Base-by-base conservation (phyloP, 2,797 vertebrate species). In the Buceros bicornis region DNA sequence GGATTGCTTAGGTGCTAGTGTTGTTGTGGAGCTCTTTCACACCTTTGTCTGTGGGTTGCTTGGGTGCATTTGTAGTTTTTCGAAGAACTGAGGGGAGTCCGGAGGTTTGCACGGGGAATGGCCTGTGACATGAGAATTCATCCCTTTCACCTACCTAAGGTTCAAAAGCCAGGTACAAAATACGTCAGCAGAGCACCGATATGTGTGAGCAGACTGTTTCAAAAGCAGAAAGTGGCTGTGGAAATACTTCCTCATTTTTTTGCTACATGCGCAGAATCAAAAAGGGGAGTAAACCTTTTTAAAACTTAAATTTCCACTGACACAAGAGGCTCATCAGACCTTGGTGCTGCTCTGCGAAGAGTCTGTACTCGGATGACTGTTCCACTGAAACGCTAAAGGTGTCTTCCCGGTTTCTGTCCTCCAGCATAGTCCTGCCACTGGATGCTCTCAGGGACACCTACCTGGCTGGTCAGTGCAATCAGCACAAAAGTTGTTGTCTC, bases 201-300 rank as follows among this genome's bases (percentile, higher is more conserved):
- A 18, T 40, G 42, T 22, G 24, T 10, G 35, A 0, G 1, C 37
- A 71, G 61, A 5, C 1, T 1, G 16, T 21, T 62, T n/a, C 40
- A 69, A 82, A 61, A 45, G 22, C 57, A 73, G 22, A 45, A 73
- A 53, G 57, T 33, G 37, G 7, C 20, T 67, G 22, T 76, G 35
- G 33, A 67, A 77, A 37, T 7, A 11, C 25, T 88, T 66, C 40
- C 40, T 91, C 2, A 1, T 61, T 4, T 0, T 71, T 58, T 84
- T 45, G 9, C 28, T 25, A 3, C 25, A 5, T 4, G 2, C 61
- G 22, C 22, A 57, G 74, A 84, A 72, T 35, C 1, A 28, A 42
- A 84, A 78, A 65, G 42, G 14, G 53, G 10, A 10, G 24, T 40
- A 57, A 94, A 37, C 4, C 16, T 17, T 69, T 54, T 79, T 65